Evolutionary conservation across 2,113 vertebrate species (phyloP).

Genomic region (Plectropomus leopardus): DNA sequence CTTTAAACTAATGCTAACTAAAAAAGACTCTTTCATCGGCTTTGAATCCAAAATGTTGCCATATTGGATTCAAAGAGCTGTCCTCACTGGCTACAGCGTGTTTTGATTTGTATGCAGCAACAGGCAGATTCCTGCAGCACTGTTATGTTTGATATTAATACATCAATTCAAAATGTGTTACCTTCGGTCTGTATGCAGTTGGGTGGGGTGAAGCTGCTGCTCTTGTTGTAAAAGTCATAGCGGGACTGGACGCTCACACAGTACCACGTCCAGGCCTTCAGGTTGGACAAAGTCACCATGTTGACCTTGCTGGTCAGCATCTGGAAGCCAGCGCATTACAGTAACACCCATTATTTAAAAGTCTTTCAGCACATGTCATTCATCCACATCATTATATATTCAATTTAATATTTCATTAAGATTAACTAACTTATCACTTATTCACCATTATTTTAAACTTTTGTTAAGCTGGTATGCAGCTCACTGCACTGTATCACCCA

Average conservation of each 20-base stretch:
- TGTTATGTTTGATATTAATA: neutral
- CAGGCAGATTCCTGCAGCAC: neutral
- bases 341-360: too few species aligned
- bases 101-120: too few species aligned
- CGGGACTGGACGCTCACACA: slow-evolving; percentile 73
- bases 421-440: neutral
- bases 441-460: neutral
- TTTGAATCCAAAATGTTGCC: too few species aligned
- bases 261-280: slow-evolving; percentile 75
- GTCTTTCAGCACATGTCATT: neutral
- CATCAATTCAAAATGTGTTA: slow-evolving; percentile 16
- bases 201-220: slow-evolving; percentile 63
- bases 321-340: neutral
- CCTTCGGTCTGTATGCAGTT: slow-evolving; percentile 75
- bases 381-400: neutral
- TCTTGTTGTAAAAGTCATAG: slow-evolving; percentile 64
- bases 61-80: too few species aligned
- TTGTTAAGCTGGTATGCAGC: too few species aligned
- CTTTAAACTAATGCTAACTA: too few species aligned
- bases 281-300: slow-evolving; percentile 59
- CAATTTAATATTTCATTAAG: neutral
- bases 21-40: too few species aligned
- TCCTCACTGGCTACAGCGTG: too few species aligned
- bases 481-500: neutral
- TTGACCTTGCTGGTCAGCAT: neutral